phyloP scores from a whole-genome alignment of 2,113 vertebrate species.

The Anseranas semipalmata region DNA sequence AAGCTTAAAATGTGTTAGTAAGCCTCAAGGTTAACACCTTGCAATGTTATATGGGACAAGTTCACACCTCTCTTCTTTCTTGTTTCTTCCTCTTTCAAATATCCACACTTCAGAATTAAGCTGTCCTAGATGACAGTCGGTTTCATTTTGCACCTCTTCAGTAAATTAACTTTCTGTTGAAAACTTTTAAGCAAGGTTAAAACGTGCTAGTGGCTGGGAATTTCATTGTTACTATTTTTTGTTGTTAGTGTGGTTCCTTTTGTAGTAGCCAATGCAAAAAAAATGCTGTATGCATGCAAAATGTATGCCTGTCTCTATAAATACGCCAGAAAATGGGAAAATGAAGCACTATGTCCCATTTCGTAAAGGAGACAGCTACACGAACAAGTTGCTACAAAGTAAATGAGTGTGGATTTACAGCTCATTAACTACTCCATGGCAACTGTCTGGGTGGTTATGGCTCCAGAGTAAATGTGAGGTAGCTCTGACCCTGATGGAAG shows the following conservation, averaged over 20 bases:
- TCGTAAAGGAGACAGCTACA: slow-evolving; percentile 23
- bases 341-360: background rate
- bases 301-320: background rate
- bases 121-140: background rate
- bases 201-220: background rate
- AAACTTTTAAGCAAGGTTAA: background rate
- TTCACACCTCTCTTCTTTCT: background rate
- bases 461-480: slow-evolving; percentile 15
- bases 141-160: background rate
- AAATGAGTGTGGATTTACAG: slow-evolving; percentile 52
- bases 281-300: background rate
- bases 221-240: background rate
- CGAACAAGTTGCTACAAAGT: slow-evolving; percentile 21
- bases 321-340: background rate
- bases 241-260: background rate
- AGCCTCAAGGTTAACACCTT: background rate
- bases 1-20: background rate
- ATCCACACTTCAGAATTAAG: background rate
- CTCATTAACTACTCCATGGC: slow-evolving; percentile 61
- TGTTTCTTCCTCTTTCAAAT: background rate
- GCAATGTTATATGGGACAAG: background rate
- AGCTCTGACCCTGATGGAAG: slow-evolving; percentile 33
- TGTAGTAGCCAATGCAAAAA: background rate
- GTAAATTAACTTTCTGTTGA: background rate
- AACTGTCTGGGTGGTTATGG: slow-evolving; percentile 21